Evolutionary conservation across 2,888 invertebrate genomes (phyloP).

Genomic region (Cephus spinipes): DNA sequence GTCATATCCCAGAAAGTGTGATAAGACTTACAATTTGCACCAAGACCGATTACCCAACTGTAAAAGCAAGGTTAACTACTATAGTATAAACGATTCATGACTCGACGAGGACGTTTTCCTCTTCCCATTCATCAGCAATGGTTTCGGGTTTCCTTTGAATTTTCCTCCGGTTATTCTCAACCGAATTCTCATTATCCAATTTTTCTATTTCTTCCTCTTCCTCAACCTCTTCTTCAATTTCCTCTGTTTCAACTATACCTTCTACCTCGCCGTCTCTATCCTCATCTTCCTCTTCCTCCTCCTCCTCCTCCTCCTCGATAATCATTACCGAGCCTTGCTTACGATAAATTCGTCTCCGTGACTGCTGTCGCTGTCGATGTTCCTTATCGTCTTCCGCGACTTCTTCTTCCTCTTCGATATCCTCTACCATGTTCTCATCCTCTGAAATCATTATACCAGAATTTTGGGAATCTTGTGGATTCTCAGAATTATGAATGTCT

Average conservation of each 20-base stretch:
- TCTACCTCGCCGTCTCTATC: background rate
- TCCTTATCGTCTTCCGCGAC: slow-evolving; percentile 50
- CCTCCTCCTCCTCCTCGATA: slow-evolving; percentile 54
- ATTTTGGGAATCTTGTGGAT: slow-evolving; percentile 65
- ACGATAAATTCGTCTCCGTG: slow-evolving; percentile 42
- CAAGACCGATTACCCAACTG: background rate
- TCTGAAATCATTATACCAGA: slow-evolving; percentile 30
- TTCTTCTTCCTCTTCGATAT: slow-evolving; percentile 29
- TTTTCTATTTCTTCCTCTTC: slow-evolving; percentile 66
- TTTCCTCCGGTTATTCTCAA: slow-evolving; percentile 61
- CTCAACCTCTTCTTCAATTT: slow-evolving; percentile 10
- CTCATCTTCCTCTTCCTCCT: slow-evolving; percentile 38
- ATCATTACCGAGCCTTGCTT: slow-evolving; percentile 48
- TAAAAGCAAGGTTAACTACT: background rate
- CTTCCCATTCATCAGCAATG: slow-evolving; percentile 54
- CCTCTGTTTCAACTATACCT: slow-evolving; percentile 10
- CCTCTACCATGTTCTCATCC: slow-evolving; percentile 31
- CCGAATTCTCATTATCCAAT: slow-evolving; percentile 74
- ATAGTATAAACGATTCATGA: slow-evolving; percentile 26
- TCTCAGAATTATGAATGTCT: slow-evolving; percentile 54
- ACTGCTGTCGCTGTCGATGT: slow-evolving; percentile 62
- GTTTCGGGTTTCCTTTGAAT: slow-evolving; percentile 31
- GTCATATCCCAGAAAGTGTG: background rate
- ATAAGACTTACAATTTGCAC: background rate
- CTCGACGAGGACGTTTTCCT: slow-evolving; percentile 45